Conservation (phyloP, 2,797 vertebrate species). For the Odontamblyopus rebecca region DNA sequence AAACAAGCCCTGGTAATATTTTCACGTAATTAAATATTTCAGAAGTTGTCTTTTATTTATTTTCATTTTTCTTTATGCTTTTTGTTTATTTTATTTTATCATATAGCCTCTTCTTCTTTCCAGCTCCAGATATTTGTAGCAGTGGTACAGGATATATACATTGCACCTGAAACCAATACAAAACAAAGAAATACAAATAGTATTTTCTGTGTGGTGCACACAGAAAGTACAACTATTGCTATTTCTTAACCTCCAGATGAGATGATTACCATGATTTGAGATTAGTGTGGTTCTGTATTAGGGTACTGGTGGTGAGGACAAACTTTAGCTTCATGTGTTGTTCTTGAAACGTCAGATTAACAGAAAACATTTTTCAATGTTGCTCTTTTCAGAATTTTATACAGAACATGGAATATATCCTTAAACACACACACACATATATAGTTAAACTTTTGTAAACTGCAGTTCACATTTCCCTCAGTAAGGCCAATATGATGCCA, state of each 20-base stretch:
- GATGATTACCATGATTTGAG: too few relatives aligned
- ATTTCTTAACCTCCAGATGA: too few relatives aligned
- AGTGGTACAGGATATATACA: neutral
- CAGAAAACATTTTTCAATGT: too few relatives aligned
- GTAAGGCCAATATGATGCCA: neutral
- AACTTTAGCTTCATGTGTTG: too few relatives aligned
- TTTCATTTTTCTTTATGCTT: too few relatives aligned
- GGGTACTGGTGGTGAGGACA: neutral
- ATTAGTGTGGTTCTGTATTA: neutral
- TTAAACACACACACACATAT: too few relatives aligned
- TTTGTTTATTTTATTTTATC: neutral
- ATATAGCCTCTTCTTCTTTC: neutral
- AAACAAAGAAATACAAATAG: conserved; percentile 5
- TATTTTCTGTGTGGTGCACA: conserved; percentile 29
- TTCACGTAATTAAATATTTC: too few relatives aligned
- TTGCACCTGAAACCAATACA: conserved; percentile 15
- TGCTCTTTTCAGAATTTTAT: too few relatives aligned
- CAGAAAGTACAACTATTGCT: conserved; percentile 50
- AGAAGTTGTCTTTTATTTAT: too few relatives aligned
- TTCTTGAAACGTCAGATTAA: too few relatives aligned
- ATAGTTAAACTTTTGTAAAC: neutral
- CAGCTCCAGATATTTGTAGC: neutral
- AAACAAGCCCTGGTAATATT: too few relatives aligned
- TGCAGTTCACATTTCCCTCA: neutral
- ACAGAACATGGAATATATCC: too few relatives aligned